These are phyloP conservation scores for Tenthredo notha DNA, from an alignment of 2,888 invertebrate species.

Conservation along the genomic window DNA sequence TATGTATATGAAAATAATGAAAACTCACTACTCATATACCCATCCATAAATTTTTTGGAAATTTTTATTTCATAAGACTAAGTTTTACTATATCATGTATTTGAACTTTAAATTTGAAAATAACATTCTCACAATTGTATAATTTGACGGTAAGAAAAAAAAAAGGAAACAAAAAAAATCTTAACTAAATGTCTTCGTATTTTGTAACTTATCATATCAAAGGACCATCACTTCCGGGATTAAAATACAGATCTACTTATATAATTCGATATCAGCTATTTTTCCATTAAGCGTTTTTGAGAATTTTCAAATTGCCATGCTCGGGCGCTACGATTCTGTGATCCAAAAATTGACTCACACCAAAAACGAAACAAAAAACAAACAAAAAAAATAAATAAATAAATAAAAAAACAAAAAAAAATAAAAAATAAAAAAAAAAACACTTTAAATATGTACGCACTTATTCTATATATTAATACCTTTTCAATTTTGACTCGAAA, in stretches of 20 bases:
- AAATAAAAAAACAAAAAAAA: not conserved
- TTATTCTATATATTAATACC: conserved; percentile 12
- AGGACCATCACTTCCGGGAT: conserved; percentile 35
- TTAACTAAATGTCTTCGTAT: not conserved
- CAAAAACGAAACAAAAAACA: conserved; percentile 13
- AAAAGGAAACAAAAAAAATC: not conserved
- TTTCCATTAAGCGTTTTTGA: conserved; percentile 64
- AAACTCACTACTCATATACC: not conserved
- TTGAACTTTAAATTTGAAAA: not conserved
- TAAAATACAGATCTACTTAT: conserved; percentile 22
- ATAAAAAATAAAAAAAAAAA: not conserved
- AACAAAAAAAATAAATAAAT: not conserved
- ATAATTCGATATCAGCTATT: not conserved
- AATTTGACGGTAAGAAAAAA: not conserved
- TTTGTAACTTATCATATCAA: conserved; percentile 44
- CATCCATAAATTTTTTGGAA: not conserved
- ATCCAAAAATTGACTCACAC: conserved; percentile 62
- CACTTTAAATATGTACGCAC: conserved; percentile 6
- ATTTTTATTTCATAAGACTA: not conserved
- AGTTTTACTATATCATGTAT: not conserved
- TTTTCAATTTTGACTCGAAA: conserved; percentile 31
- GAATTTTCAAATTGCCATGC: conserved; percentile 69
- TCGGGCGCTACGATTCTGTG: conserved; percentile 75
- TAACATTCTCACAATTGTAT: not conserved
- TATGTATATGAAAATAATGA: not conserved